Evolutionary conservation across 2,113 vertebrate species (phyloP).

Genomic region (Cyanocitta stelleri): DNA sequence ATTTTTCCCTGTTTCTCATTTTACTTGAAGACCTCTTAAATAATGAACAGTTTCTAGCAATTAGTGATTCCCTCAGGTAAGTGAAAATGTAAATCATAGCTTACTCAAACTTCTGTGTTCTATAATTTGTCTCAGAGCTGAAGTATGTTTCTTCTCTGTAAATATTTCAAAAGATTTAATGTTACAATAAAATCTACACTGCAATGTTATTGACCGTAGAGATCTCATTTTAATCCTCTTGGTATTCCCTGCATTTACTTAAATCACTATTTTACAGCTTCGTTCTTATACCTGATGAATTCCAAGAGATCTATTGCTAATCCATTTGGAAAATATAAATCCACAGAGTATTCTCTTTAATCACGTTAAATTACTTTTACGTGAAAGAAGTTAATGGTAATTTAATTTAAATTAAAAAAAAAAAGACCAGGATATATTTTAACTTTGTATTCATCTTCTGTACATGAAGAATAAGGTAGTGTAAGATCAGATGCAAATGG

Average conservation of each 20-base stretch:
- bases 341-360: slow-evolving; percentile 35
- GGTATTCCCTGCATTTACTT: slow-evolving; percentile 57
- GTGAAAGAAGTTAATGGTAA: slow-evolving; percentile 15
- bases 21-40: slow-evolving; percentile 16
- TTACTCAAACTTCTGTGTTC: slow-evolving; percentile 7
- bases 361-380: background rate
- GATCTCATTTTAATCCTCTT: slow-evolving; percentile 38
- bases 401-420: background rate
- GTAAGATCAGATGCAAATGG: background rate
- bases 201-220: background rate
- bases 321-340: slow-evolving; percentile 61
- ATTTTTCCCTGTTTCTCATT: slow-evolving; percentile 3
- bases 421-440: background rate
- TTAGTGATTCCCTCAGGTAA: slow-evolving; percentile 49
- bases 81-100: slow-evolving; percentile 41
- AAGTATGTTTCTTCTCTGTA: slow-evolving; percentile 37
- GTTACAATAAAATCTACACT: slow-evolving; percentile 33
- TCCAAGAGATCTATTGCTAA: slow-evolving; percentile 37
- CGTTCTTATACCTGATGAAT: slow-evolving; percentile 47
- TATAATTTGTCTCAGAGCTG: slow-evolving; percentile 28
- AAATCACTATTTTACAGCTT: slow-evolving; percentile 49
- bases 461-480: background rate
- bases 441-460: background rate
- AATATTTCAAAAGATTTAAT: slow-evolving; percentile 57
- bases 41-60: slow-evolving; percentile 29